Evolutionary conservation across 1,140 invertebrate species (phyloP).

Genomic region (Prorops nasuta): DNA sequence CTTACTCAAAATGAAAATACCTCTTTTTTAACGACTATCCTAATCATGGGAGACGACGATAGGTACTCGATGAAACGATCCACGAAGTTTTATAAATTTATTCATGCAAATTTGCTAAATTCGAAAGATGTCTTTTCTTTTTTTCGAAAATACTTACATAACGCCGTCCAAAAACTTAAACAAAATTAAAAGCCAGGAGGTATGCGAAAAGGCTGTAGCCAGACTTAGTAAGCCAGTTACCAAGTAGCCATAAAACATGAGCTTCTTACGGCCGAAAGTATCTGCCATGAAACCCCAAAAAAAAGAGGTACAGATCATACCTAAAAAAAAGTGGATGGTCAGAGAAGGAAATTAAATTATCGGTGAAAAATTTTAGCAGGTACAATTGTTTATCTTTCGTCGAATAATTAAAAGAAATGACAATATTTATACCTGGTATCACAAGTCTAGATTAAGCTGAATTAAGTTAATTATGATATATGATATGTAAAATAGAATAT

Average conservation of each 20-base stretch:
- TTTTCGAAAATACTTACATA: slow-evolving; percentile 49
- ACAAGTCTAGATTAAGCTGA: no score
- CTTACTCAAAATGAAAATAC: no score
- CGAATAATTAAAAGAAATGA: no score
- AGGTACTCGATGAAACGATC: no score
- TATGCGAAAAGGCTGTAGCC: slow-evolving; percentile 55
- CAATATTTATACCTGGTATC: no score
- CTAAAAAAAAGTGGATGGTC: slow-evolving; percentile 36
- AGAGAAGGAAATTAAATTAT: neutral
- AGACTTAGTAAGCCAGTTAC: slow-evolving; percentile 57
- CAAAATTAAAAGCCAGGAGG: slow-evolving; percentile 58
- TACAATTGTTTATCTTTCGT: no score
- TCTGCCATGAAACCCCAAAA: slow-evolving; percentile 75
- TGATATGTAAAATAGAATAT: no score
- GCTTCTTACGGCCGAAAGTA: slow-evolving; percentile 59
- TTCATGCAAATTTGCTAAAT: neutral
- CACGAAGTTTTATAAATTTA: no score
- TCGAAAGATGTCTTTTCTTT: neutral
- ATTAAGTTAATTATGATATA: no score
- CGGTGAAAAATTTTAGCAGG: no score
- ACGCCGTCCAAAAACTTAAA: slow-evolving; percentile 62
- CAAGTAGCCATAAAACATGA: slow-evolving; percentile 58
- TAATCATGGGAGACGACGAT: no score
- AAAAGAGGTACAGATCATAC: slow-evolving; percentile 58
- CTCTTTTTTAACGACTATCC: no score